Evolutionary conservation across 1,140 invertebrate genomes (phyloP), one percentile per base, ranked within the genome.

Genomic region (Drosophila lini): DNA sequence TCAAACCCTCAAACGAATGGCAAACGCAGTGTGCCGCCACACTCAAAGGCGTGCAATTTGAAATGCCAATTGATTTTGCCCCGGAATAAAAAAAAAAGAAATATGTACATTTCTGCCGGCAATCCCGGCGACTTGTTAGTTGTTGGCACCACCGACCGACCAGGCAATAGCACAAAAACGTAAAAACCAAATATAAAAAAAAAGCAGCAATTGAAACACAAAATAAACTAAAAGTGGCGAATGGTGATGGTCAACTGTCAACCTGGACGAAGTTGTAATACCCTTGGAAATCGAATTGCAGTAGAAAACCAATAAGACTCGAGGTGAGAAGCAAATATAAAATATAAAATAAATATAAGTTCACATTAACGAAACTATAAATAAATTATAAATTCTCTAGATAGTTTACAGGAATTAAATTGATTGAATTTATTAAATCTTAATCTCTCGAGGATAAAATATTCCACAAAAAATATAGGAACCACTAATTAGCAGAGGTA

Each of bases 61-160:
- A 89, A 88, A 89, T 89, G 84, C 83, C 83, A 88, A 88, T 88
- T 88, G 83, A 89, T 89, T 89, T 83, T 80, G 77, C 73, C 62
- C 56, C 42, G 74, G 57, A 78, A 78, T 61, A 69, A 31, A 73
- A 56, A 61, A 52, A 67, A 41, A 52, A 47, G 44, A 45, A 73
- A 59, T 59, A 73, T 71, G 44, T 62, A 76, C 53, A 67, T 50
- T 75, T 74, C 52, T 77, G 64, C 38, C 41, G 56, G 42, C 74
- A 55, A 48, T 57, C 50, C 56, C 40, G 57, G 57, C 42, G 52
- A 60, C 74, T 78, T 78, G 71, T 75, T 74, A 56, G 57, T 77
- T 52, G 50, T 32, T 61, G 73, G 34, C 47, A 67, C 41, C 22
- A 59, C 10, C 32, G 63, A 10, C 48, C 48, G 58, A 28, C 6